Evolutionary conservation across 2,888 invertebrate genomes (phyloP), one percentile per base, ranked within the genome.

Genomic region (Drosophila mercatorum): DNA sequence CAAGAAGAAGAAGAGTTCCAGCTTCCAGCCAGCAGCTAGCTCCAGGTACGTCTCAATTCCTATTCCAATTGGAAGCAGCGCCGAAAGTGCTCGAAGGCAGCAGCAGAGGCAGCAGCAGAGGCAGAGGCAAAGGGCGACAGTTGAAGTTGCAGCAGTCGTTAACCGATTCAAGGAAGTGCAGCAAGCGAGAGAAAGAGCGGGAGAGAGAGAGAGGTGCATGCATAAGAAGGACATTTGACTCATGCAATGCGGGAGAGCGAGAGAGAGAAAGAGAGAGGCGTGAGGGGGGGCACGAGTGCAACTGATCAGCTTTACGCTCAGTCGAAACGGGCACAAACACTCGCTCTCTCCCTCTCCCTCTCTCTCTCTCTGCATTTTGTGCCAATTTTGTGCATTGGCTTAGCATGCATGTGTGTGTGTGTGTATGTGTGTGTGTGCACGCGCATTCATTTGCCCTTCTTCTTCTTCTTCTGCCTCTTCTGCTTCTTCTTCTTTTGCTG

Each of bases 161-260:
- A 22, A 34, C 22, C n/a, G 14, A 31, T 55, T 60, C 75, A 78
- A 76, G 76, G 79, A 76, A 76, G 75, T 78, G 55, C 40, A 11
- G 31, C 44, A 22, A 11, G 5, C n/a, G 4, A 17, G 8, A 17
- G 17, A 0, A 4, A 43, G 17, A 43, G 17, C 10, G 17, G 7
- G 10, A 8, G 7, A 5, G 31, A 34, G 31, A 7, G 31, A 34
- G 31, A 31, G 31, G 7, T 5, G 28, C 8, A n/a, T 46, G 53
- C 36, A 55, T 59, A 58, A 78, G 83, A 82, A 91, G 91, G 90
- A 91, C 87, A 90, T 88, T 88, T 87, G 82, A 83, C 74, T 89
- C 81, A 77, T 58, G 47, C 68, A 66, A 68, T 62, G 34, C 61
- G 62, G 62, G 59, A 69, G 70, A 74, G 74, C 69, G 47, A 34